Conservation (phyloP, 2,797 vertebrate genomes). For the Coranthus polyacanthus region DNA sequence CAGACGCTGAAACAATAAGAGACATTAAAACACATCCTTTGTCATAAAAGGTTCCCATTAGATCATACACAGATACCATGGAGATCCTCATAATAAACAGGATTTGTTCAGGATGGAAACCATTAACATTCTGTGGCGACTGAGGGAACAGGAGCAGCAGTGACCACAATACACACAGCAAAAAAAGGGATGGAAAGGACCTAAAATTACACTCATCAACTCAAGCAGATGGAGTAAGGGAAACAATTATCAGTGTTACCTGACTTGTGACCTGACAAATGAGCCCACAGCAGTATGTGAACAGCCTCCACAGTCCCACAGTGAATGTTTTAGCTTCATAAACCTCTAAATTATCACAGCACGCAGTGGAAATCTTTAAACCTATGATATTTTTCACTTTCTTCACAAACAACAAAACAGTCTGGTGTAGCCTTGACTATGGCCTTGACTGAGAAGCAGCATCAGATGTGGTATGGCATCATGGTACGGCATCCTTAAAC, state of each 20-base stretch:
- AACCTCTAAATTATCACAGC: background rate
- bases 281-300: too few relatives aligned
- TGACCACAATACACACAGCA: background rate
- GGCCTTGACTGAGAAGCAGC: too few relatives aligned
- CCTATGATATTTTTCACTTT: too few relatives aligned
- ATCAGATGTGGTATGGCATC: too few relatives aligned
- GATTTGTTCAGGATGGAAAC: conserved; percentile 25
- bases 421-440: too few relatives aligned
- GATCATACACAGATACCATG: conserved; percentile 3
- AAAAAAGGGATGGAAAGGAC: background rate
- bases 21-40: conserved; percentile 10
- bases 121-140: conserved; percentile 41
- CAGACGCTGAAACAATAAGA: background rate
- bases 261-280: conserved; percentile 3
- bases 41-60: conserved; percentile 10
- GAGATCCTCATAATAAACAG: conserved; percentile 11
- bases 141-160: conserved; percentile 32
- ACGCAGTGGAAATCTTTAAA: background rate
- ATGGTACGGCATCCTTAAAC: too few relatives aligned
- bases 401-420: too few relatives aligned
- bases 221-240: background rate
- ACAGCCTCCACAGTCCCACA: too few relatives aligned
- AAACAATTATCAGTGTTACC: background rate
- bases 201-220: conserved; percentile 9
- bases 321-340: background rate